Base-by-base conservation (phyloP, 2,113 vertebrate genomes). In the Nycticryphes semicollaris region DNA sequence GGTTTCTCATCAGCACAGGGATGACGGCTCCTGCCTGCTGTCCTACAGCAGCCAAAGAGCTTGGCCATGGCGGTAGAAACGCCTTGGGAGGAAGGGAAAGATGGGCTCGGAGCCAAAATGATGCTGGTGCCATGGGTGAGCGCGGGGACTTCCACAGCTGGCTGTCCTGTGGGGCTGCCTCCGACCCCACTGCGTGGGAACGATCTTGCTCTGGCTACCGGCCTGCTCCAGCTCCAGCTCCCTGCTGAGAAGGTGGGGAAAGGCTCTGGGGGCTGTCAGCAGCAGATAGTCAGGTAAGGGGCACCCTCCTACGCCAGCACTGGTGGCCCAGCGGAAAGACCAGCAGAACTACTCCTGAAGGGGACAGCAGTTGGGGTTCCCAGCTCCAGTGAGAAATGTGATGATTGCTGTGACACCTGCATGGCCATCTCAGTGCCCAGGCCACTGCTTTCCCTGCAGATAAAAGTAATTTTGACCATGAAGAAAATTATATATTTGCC, bases 171-270 rank as follows among this genome's bases (percentile, higher is more conserved):
- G 16, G 41, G 35, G 50, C 39, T 81, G 85, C 28, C 74, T 43
- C 14, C 0, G 4, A 15, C 13, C 43, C 50, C 0, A 2, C 25
- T 10, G 3, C 5, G 1, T 0, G 20, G 70, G 28, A 37, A 70
- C 5, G 50, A 51, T 54, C 60, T 37, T 6, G 77, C 35, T 48
- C 47, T 10, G 3, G 48, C 54, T 24, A 8, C 45, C 18, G 12
- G 4, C 35, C 23, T 4, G 0, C 3, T 2, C 27, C 56, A 31
- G 87, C 35, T 35, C 59, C 30, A 31, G 87, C 35, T 35, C 59
- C 30, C 23, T 21, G 74, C 62, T 7, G 24, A 48, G 73, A 51
- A 66, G 51, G 68, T 68, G 31, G 78, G 59, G 50, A 95, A 87
- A n/a, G 48, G 47, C 6, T 4, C 60, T 12, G 51, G 47, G 57